These are phyloP conservation scores for Phorcus lineatus DNA, from an alignment of 2,888 invertebrate species.

Conservation along the genomic window DNA sequence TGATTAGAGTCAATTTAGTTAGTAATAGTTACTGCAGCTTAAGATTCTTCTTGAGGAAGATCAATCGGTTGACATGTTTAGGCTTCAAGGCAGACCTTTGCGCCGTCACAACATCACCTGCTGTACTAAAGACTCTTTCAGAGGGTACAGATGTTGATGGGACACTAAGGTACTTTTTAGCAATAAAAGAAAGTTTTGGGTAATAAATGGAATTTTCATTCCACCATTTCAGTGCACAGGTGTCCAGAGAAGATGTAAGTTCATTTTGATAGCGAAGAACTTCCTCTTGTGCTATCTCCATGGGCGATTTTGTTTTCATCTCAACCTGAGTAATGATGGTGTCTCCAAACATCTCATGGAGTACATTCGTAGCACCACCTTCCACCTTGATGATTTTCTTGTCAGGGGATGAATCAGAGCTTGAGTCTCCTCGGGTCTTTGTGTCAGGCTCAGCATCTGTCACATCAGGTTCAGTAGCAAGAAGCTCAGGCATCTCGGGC, in stretches of 20 bases:
- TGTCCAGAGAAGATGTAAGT: neutral
- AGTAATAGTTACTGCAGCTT: neutral
- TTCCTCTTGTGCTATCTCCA: neutral
- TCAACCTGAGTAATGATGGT: neutral
- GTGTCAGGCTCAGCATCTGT: too few relatives aligned
- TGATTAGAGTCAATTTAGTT: too few relatives aligned
- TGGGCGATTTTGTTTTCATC: neutral
- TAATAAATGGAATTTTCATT: neutral
- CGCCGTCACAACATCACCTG: slow-evolving; percentile 9
- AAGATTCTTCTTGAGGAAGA: slow-evolving; percentile 18
- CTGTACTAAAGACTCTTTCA: slow-evolving; percentile 13
- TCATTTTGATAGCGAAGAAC: neutral
- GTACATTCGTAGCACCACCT: neutral
- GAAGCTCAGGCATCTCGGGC: neutral
- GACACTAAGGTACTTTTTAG: neutral
- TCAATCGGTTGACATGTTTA: slow-evolving; percentile 5
- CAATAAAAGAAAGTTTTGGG: neutral
- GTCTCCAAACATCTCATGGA: neutral
- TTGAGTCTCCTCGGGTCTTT: neutral
- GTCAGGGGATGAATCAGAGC: neutral
- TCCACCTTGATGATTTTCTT: neutral
- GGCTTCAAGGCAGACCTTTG: neutral
- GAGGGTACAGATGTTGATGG: slow-evolving; percentile 8
- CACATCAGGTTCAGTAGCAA: too few relatives aligned
- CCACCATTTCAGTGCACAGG: slow-evolving; percentile 19